A percentile compares a stretch with the other conserved stretches of the same genome.
These are phyloP conservation scores for Chaenocephalus aceratus DNA, from an alignment of 2,113 vertebrate genomes.

Conservation along the genomic window DNA sequence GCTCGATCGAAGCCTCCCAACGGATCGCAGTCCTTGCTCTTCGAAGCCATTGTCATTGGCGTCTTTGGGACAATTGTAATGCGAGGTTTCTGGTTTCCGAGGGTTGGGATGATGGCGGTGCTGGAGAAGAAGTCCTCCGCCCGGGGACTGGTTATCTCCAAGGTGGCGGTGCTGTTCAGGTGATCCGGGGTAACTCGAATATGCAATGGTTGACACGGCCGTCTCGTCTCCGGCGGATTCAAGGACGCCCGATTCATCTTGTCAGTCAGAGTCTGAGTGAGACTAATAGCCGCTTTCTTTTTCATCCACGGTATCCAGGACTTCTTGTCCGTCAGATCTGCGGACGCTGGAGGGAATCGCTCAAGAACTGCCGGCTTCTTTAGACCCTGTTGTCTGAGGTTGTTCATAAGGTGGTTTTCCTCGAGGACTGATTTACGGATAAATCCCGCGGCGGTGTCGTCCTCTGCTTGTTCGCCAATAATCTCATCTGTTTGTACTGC, in stretches of 20 bases:
- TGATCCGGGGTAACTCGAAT: conserved; percentile 95
- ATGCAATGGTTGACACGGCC: conserved; percentile 91
- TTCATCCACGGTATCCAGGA: conserved; percentile 95
- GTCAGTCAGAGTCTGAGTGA: conserved; percentile 74
- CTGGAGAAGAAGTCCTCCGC: conserved; percentile 95
- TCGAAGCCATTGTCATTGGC: conserved; percentile 82
- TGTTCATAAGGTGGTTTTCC: conserved; percentile 96
- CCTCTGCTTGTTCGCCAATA: conserved; percentile 81
- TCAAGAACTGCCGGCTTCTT: conserved; percentile 90
- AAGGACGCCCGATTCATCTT: conserved; percentile 74
- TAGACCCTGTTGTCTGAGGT: conserved; percentile 90
- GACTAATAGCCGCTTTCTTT: conserved; percentile 84
- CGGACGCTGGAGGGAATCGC: conserved; percentile 90
- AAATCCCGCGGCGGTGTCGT: conserved; percentile 93
- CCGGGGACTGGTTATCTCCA: conserved; percentile 95
- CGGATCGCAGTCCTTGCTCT: conserved; percentile 77
- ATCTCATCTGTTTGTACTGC: conserved; percentile 91
- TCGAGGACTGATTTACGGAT: conserved; percentile 95
- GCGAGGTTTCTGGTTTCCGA: conserved; percentile 92
- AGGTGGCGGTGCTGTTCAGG: conserved; percentile 90
- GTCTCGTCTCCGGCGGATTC: conserved; percentile 79
- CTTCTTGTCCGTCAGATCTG: conserved; percentile 84
- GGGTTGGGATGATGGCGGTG: conserved; percentile 94
- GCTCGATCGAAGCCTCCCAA: conserved; percentile 79
- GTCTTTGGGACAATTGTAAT: conserved; percentile 94